phyloP scores from a whole-genome alignment of 2,888 invertebrate genomes.

The Eristalis pertinax region DNA sequence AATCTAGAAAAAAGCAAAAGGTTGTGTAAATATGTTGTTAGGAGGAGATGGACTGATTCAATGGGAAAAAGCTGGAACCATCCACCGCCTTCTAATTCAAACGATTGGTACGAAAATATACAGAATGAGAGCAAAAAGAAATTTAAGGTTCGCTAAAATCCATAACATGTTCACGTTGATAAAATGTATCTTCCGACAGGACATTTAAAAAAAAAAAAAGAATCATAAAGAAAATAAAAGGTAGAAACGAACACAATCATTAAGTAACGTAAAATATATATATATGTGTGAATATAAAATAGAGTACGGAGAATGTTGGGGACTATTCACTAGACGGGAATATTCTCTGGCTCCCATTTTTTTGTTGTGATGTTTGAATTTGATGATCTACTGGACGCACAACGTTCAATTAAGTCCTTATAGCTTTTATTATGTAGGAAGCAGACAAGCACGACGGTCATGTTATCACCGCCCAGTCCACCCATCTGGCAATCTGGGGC shows the following conservation, averaged over 20 bases:
- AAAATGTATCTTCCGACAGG: conserved; percentile 21
- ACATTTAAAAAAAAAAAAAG: conserved; percentile 10
- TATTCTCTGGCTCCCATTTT: conserved; percentile 59
- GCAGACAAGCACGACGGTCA: conserved; percentile 96
- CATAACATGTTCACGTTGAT: conserved; percentile 11
- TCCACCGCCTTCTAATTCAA: conserved; percentile 1
- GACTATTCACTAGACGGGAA: conserved; percentile 73
- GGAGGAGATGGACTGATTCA: neutral
- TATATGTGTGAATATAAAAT: conserved; percentile 65
- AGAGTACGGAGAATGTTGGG: conserved; percentile 72
- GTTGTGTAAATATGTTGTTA: conserved; percentile 17
- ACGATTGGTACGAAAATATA: conserved; percentile 16
- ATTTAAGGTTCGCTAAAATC: neutral
- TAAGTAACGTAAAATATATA: conserved; percentile 73
- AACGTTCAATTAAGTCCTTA: conserved; percentile 78
- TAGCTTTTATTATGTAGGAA: conserved; percentile 83
- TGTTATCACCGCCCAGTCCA: conserved; percentile 98
- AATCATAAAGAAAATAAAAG: conserved; percentile 48
- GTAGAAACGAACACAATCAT: conserved; percentile 74
- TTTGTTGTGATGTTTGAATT: conserved; percentile 52
- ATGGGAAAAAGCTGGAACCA: neutral
- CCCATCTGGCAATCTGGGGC: conserved; percentile 99
- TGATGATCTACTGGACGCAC: conserved; percentile 73
- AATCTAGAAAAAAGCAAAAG: conserved; percentile 65
- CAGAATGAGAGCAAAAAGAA: conserved; percentile 3